These are phyloP conservation scores for Epistrophe eligans DNA, from an alignment of 2,888 invertebrate species.

Conservation along the genomic window DNA sequence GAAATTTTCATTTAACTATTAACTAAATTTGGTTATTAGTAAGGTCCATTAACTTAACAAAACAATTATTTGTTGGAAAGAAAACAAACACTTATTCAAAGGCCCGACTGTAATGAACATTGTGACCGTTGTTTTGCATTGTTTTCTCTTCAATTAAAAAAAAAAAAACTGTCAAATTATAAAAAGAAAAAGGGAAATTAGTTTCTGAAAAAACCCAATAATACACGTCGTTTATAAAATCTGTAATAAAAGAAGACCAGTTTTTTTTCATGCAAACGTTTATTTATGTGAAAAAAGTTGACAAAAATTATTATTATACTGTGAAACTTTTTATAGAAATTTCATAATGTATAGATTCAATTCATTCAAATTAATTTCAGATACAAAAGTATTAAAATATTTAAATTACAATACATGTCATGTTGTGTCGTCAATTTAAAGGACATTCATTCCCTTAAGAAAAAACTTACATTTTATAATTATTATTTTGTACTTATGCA, in stretches of 20 bases:
- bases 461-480: conserved; percentile 26
- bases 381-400: conserved; percentile 74
- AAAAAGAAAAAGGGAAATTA: no score
- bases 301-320: conserved; percentile 43
- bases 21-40: no score
- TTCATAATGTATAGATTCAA: conserved; percentile 33
- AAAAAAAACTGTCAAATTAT: no score
- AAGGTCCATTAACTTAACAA: no score
- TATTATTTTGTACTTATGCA: conserved; percentile 56
- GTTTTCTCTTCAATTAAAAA: no score
- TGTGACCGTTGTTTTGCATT: no score
- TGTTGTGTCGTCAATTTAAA: conserved; percentile 2
- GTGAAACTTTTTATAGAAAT: conserved; percentile 46
- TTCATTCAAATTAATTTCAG: conserved; percentile 49
- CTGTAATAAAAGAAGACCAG: conserved; percentile 7
- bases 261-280: conserved; percentile 72
- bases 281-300: conserved; percentile 67
- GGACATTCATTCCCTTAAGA: background rate
- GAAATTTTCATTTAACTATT: no score
- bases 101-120: no score
- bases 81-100: no score
- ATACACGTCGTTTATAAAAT: background rate
- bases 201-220: no score
- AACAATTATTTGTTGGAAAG: no score
- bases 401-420: conserved; percentile 50